Evolutionary conservation across 2,797 vertebrate species (phyloP), one percentile per base, ranked within the genome.

Genomic region (Sebastes itinus): DNA sequence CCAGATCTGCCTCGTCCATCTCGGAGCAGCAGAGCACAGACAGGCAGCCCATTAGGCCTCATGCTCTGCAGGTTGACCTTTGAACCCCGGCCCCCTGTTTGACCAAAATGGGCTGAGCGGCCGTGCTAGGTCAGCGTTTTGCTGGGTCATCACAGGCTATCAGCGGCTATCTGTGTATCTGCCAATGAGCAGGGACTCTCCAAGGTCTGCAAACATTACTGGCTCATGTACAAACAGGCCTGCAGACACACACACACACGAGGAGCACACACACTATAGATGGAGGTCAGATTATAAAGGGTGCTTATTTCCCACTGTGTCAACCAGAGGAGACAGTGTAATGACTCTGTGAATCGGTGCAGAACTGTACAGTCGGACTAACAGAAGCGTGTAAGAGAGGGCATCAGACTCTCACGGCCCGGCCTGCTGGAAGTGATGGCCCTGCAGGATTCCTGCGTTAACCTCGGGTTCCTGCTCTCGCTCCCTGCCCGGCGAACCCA

Each of bases 1-100:
- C 87, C 87, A 89, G 92, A 95, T 94, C 93, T 83, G 58, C 52
- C 81, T 94, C 83, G 78, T 94, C 92, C 88, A 93, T 95, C 93
- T 93, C 85, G n/a, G 83, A 67, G 73, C 84, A 82, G 84, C 83
- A 77, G 83, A 78, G 85, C 92, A 91, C 85, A 94, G 92, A 94
- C 94, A 94, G 86, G 79, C 87, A 69, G 83, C 80, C 92, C 91
- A 92, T 94, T 95, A 94, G 87, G 84, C 91, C 89, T 89, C 88
- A 81, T 91, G 90, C 89, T 92, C 82, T 88, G 92, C 72, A 68
- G 76, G 78, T 56, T 91, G 92, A 95, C 94, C 95, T 95, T 90
- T 94, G 90, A 90, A 90, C 92, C 79, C 78, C 69, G 77, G 84
- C 67, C 87, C 90, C 70, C 87, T 76, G 69, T 91, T 92, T 83